Percentiles rank a stretch among this genome's conserved stretches.
phyloP scores from a whole-genome alignment of 2,888 invertebrate species.

The Ethmia dodecea region DNA sequence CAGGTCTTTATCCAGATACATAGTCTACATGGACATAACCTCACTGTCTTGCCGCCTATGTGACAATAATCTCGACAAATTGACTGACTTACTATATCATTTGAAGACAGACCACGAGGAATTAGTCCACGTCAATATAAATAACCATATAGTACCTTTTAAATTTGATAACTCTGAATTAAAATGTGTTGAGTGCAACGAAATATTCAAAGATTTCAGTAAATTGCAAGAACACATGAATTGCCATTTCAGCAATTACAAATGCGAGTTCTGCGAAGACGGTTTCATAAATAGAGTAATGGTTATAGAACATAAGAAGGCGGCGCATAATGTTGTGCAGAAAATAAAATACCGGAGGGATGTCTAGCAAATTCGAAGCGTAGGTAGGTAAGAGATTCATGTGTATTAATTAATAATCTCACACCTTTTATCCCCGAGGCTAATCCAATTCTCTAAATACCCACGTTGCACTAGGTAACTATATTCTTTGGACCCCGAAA shows the following conservation, averaged over 20 bases:
- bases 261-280: constrained; percentile 68
- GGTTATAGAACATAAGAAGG: constrained; percentile 43
- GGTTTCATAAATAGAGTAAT: constrained; percentile 36
- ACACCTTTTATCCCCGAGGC: too few species aligned
- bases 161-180: constrained; percentile 27
- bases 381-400: too few species aligned
- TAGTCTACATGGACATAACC: constrained; percentile 51
- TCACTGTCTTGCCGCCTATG: constrained; percentile 37
- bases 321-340: constrained; percentile 30
- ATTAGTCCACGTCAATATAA: constrained; percentile 26
- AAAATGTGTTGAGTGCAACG: constrained; percentile 30
- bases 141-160: constrained; percentile 40
- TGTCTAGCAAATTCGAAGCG: too few species aligned
- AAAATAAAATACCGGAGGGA: constrained; percentile 3
- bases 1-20: constrained; percentile 37
- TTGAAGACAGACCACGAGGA: constrained; percentile 29
- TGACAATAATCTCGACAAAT: constrained; percentile 15
- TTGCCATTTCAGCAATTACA: constrained; percentile 52
- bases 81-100: constrained; percentile 33
- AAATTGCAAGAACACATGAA: constrained; percentile 49
- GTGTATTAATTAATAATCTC: too few species aligned
- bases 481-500: too few species aligned
- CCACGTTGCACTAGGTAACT: too few species aligned
- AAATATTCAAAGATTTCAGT: constrained; percentile 38
- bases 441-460: too few species aligned